These are phyloP conservation scores for Anodontia alba DNA, from an alignment of 2,888 invertebrate genomes.

Conservation along the genomic window DNA sequence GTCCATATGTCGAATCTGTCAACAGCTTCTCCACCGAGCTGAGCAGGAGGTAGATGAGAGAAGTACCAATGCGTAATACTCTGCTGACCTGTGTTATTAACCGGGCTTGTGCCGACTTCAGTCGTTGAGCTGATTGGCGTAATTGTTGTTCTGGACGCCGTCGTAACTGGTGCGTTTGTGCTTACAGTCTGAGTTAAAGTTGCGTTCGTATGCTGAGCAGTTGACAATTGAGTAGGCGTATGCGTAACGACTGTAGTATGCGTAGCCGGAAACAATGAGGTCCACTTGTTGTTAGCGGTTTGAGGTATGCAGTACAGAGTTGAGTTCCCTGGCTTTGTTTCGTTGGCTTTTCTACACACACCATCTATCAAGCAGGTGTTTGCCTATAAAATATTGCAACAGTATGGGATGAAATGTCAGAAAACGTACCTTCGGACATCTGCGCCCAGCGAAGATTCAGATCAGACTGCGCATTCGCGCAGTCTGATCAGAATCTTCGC, in stretches of 20 bases:
- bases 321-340: conserved; percentile 41
- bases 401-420: no score
- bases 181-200: background rate
- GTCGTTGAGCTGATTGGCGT: background rate
- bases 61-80: conserved; percentile 1
- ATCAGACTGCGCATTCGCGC: background rate
- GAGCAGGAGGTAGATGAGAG: background rate
- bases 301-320: conserved; percentile 61
- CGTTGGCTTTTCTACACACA: conserved; percentile 56
- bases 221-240: background rate
- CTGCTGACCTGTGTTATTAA: background rate
- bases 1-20: conserved; percentile 56
- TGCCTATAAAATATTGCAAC: conserved; percentile 50
- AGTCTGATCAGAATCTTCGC: background rate
- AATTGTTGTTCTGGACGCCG: background rate
- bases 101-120: background rate
- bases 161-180: background rate
- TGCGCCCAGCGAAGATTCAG: no score
- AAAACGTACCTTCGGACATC: no score
- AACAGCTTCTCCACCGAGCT: background rate
- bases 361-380: conserved; percentile 69
- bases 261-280: background rate
- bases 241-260: background rate
- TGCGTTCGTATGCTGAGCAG: background rate
- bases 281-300: conserved; percentile 58